Base-by-base conservation (phyloP, 2,888 invertebrate species). In the Drosophila nr. medialis region DNA sequence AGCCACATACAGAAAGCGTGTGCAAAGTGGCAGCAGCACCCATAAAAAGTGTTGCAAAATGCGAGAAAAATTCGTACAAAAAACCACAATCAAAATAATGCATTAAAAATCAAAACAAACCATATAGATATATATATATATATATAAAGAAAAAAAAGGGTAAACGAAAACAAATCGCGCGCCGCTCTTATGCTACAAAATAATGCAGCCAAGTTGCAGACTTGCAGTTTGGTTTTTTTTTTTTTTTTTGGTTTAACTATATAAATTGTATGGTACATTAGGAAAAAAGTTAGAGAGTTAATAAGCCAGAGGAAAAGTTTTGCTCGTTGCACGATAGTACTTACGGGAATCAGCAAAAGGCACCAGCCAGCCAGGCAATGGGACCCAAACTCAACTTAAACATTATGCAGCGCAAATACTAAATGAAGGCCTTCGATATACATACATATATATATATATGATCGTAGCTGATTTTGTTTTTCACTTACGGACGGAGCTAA, bases 1-100 rank as follows among this genome's bases (percentile, higher is more conserved):
- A 81, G 81, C 81, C 66, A 64, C 78, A 77, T 77, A 74, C 67
- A 79, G 48, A 42, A 80, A 80, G 79, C 79, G 78, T 61, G 73
- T 73, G 81, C 77, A 81, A 62, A 64, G 61, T 80, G 77, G 64
- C 77, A 60, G 67, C 81, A 77, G 79, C 78, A 73, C 69, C 62
- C 73, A 64, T 49, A 60, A 71, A 64, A 21, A 79, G 79, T 77
- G 81, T 67, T 64, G 36, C 18, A 56, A 66, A 77, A 79, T 80
- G 66, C 77, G 29, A 59, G 10, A 48, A 59, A 73, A 70, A n/a
- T 42, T 75, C 24, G 40, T 60, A 58, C 49, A 64, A 68, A 70
- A 45, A 75, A 62, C 32, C 51, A 56, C 59, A 60, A 42, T 48
- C 34, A 58, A 70, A 55, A 61, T 40, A 62, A 50, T 36, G 24